phyloP scores from a whole-genome alignment of 1,140 invertebrate species.

The Eufriesea mexicana region DNA sequence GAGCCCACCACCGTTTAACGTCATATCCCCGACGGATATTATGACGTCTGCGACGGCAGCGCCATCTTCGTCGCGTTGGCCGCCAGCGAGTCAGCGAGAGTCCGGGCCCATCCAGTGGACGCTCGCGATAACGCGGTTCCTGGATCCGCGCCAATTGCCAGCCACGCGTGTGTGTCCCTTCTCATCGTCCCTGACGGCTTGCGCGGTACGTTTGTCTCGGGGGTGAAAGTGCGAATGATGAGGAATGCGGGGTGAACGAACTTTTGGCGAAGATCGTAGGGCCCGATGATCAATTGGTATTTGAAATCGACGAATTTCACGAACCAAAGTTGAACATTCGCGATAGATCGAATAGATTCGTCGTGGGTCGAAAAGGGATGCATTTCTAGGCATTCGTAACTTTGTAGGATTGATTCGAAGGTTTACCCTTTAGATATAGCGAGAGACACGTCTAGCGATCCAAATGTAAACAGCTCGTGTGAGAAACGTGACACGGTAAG shows the following conservation, averaged over 20 bases:
- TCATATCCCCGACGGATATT: slow-evolving; percentile 62
- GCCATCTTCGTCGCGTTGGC: slow-evolving; percentile 32
- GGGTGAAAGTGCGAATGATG: slow-evolving; percentile 15
- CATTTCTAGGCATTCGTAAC: too few species aligned
- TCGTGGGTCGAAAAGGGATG: too few species aligned
- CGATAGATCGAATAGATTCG: too few species aligned
- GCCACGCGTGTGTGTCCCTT: neutral
- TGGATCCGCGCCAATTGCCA: slow-evolving; percentile 55
- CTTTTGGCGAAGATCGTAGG: neutral
- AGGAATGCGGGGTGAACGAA: neutral
- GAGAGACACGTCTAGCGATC: too few species aligned
- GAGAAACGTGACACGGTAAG: too few species aligned
- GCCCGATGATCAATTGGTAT: too few species aligned
- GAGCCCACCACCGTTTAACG: slow-evolving; percentile 46
- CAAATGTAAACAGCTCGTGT: too few species aligned
- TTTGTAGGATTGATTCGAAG: too few species aligned
- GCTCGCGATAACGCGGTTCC: slow-evolving; percentile 53
- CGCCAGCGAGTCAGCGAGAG: slow-evolving; percentile 46
- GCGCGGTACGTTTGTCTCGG: neutral
- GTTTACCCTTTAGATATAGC: too few species aligned
- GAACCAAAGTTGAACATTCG: too few species aligned
- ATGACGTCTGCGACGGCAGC: slow-evolving; percentile 56
- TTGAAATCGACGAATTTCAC: neutral
- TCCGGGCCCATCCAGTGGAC: slow-evolving; percentile 42
- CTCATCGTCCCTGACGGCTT: neutral